Base-by-base conservation (phyloP, 2,797 vertebrate species). In the Chaetodon trifasciatus region DNA sequence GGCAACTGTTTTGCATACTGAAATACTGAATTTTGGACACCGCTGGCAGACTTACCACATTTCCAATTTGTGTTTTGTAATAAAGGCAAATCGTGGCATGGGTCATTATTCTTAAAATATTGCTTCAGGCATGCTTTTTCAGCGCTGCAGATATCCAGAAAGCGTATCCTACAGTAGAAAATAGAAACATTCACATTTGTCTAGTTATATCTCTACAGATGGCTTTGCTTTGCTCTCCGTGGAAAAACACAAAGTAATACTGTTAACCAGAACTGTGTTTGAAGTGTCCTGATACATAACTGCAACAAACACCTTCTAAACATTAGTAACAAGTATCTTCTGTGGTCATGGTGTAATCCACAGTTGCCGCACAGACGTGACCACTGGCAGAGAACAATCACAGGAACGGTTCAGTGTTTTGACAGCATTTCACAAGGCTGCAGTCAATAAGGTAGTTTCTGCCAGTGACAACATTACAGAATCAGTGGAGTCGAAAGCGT, bases 371-470 rank as follows among this genome's bases (percentile, higher is more conserved):
- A 49, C 46, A 58, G 53, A 56, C 39, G 61, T 70, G 28, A 67
- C 11, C n/a, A 40, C 57, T 63, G 65, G 23, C 53, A 13, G 44
- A 55, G 69, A 74, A 69, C 49, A 81, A 53, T 71, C 42, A 63
- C 40, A 69, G 60, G 39, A 76, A 46, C 12, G 4, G 44, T 17
- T 23, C 47, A 44, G 3, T 42, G 17, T 73, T 81, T 61, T 60
- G 40, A 46, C 64, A 73, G 60, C 35, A 64, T 64, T 58, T 53
- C 17, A 28, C n/a, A 39, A 66, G 24, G 24, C 10, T 47, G 39
- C 42, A 46, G n/a, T 69, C 23, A 61, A 11, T 19, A 66, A 53
- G 4, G 35, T 40, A 66, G 24, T 53, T 40, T 64, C 21, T 6
- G 6, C 56, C 28, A 35, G 39, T 60, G 32, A 52, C 57, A 62